Evolutionary conservation across 2,888 invertebrate species (phyloP).

Genomic region (Nomada ferruginata): DNA sequence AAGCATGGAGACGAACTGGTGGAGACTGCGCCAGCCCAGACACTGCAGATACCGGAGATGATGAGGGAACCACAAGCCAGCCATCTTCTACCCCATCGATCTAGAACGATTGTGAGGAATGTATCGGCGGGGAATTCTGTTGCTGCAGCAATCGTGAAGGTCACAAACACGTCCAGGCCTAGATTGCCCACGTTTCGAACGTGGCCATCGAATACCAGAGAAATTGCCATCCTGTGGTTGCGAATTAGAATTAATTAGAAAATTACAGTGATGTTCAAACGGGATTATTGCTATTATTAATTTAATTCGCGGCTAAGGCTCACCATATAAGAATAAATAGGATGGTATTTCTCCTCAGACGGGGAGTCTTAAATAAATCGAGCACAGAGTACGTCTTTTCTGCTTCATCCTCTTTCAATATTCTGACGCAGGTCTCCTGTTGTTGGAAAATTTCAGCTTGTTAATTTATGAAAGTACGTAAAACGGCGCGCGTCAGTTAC

Average conservation of each 20-base stretch:
- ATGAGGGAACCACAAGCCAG: conserved; percentile 93
- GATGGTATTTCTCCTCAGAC: conserved; percentile 90
- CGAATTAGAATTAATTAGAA: neutral
- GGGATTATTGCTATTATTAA: neutral
- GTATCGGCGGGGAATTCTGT: conserved; percentile 95
- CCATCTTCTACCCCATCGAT: conserved; percentile 94
- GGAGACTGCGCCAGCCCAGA: conserved; percentile 91
- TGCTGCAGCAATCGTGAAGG: conserved; percentile 93
- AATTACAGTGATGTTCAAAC: neutral
- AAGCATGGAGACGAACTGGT: conserved; percentile 85
- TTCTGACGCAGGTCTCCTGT: conserved; percentile 86
- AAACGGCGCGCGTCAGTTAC: no score
- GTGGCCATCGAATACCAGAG: conserved; percentile 94
- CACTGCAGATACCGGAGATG: conserved; percentile 91
- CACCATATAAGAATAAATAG: conserved; percentile 93
- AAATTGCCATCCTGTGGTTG: conserved; percentile 89
- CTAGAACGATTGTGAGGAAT: conserved; percentile 90
- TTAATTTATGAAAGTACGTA: neutral
- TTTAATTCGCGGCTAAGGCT: conserved; percentile 39
- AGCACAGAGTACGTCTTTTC: conserved; percentile 91
- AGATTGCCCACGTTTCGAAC: conserved; percentile 94
- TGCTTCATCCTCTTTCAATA: conserved; percentile 89
- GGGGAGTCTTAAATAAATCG: conserved; percentile 92
- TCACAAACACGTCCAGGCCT: conserved; percentile 92
- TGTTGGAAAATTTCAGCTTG: neutral